Evolutionary conservation across 1,140 invertebrate species (phyloP).

Genomic region (Drosophila elegans): DNA sequence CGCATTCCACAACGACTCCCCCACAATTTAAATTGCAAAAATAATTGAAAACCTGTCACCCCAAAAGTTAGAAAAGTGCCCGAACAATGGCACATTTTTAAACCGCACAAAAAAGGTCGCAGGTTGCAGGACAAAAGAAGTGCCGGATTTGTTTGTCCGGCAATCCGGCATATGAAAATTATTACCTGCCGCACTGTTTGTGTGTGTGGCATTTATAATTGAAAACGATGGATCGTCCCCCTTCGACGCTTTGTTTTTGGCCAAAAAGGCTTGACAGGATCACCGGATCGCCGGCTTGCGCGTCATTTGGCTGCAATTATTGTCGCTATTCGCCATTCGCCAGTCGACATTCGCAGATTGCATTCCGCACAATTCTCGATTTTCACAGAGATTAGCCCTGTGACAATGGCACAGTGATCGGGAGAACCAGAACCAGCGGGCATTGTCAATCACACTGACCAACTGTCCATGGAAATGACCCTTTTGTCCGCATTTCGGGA

Average conservation of each 20-base stretch:
- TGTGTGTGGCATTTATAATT: slow-evolving; percentile 76
- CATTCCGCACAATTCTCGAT: slow-evolving; percentile 63
- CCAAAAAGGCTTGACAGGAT: slow-evolving; percentile 44
- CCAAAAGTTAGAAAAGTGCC: slow-evolving; percentile 33
- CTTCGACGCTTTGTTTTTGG: slow-evolving; percentile 2
- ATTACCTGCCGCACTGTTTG: slow-evolving; percentile 49
- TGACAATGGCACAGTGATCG: slow-evolving; percentile 48
- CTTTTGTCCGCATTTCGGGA: slow-evolving; percentile 46
- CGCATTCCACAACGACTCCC: neutral
- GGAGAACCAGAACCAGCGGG: slow-evolving; percentile 33
- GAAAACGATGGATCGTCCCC: slow-evolving; percentile 22
- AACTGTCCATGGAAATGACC: slow-evolving; percentile 62
- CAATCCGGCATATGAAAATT: slow-evolving; percentile 49
- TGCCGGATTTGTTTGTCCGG: slow-evolving; percentile 17
- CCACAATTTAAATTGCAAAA: slow-evolving; percentile 58
- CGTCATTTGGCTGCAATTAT: slow-evolving; percentile 82
- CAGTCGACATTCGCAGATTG: slow-evolving; percentile 1
- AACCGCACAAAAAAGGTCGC: slow-evolving; percentile 38
- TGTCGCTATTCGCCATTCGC: slow-evolving; percentile 9
- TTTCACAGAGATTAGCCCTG: slow-evolving; percentile 80
- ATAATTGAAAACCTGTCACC: slow-evolving; percentile 39
- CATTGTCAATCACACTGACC: slow-evolving; percentile 63
- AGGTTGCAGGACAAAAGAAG: slow-evolving; percentile 27
- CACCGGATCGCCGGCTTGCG: slow-evolving; percentile 39
- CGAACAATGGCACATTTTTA: slow-evolving; percentile 56